Conservation (phyloP, 2,888 invertebrate genomes). For the Formica aserva region DNA sequence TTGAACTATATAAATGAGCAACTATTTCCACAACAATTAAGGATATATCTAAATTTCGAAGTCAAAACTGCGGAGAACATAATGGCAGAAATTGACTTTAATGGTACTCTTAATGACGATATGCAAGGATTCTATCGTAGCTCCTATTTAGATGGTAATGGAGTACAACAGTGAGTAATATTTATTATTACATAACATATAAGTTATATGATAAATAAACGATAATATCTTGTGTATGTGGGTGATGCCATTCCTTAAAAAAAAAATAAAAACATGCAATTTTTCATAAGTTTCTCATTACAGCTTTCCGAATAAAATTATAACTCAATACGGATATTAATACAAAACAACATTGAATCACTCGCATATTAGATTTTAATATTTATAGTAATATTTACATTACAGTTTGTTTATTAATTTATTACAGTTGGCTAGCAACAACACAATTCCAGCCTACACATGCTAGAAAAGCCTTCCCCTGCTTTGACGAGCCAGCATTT, state of each 20-base stretch:
- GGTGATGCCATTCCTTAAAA: neutral
- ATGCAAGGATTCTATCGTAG: slow-evolving; percentile 90
- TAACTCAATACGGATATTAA: neutral
- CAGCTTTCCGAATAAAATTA: neutral
- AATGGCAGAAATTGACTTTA: slow-evolving; percentile 86
- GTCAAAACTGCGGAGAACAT: slow-evolving; percentile 78
- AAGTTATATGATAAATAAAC: neutral
- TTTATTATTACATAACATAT: neutral
- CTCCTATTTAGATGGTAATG: slow-evolving; percentile 85
- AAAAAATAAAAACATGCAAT: neutral
- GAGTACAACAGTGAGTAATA: slow-evolving; percentile 86
- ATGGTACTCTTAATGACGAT: slow-evolving; percentile 87
- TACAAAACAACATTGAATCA: neutral
- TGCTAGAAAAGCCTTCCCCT: slow-evolving; percentile 91
- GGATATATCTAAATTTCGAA: slow-evolving; percentile 84
- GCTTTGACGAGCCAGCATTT: slow-evolving; percentile 89
- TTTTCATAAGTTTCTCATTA: neutral
- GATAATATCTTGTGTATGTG: neutral
- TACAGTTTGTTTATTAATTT: neutral
- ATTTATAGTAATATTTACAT: neutral
- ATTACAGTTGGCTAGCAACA: slow-evolving; percentile 87
- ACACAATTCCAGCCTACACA: slow-evolving; percentile 91
- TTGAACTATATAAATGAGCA: neutral
- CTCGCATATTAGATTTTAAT: neutral
- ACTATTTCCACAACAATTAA: slow-evolving; percentile 86